Base-by-base conservation (phyloP, 2,113 vertebrate genomes). In the Sardina pilchardus region DNA sequence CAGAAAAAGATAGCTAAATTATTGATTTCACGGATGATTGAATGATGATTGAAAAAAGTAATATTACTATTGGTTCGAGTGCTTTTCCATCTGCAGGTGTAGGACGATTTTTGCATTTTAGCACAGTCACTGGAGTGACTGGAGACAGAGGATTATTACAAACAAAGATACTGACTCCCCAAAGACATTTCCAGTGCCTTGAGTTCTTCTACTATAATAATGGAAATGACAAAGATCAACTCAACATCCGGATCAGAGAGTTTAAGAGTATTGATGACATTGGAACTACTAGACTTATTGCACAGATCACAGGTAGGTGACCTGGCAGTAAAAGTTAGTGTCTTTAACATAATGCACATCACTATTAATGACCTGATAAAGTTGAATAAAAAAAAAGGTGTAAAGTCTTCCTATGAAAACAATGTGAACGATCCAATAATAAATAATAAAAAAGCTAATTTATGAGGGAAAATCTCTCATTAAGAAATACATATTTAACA, bases 151-250 rank as follows among this genome's bases (percentile, higher is more conserved):
- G 83, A 75, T 92, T 78, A 48, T 90, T 98, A 87, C 95, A 97
- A 90, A 97, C 95, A 81, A 84, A 94, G 30, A 90, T 45, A 8
- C 85, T 96, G n/a, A 96, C 88, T 63, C 94, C 94, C 4, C 92
- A 94, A 88, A 91, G 92, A 87, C 86, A 88, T 0, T 95, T 95
- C 44, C 96, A 97, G 91, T 98, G 97, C 85, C 90, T 98, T 86
- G 94, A 97, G 83, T 97, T 98, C 90, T 97, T 95, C 91, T 94
- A 96, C 75, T 96, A 94, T 59, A 50, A 95, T 88, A 97, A 91
- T 0, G 95, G 96, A 19, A 89, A 83, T 0, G 6, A 89, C 87
- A 89, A 43, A 0, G 95, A 97, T 0, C 1, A 6, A 3, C 93
- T 97, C 26, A 93, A 93, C 36, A 91, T 98, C 85, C 95, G 92